A percentile compares a stretch with the other conserved stretches of the same genome.
These are phyloP conservation scores for Anodontia alba DNA, from an alignment of 2,888 invertebrate species.

Conservation along the genomic window DNA sequence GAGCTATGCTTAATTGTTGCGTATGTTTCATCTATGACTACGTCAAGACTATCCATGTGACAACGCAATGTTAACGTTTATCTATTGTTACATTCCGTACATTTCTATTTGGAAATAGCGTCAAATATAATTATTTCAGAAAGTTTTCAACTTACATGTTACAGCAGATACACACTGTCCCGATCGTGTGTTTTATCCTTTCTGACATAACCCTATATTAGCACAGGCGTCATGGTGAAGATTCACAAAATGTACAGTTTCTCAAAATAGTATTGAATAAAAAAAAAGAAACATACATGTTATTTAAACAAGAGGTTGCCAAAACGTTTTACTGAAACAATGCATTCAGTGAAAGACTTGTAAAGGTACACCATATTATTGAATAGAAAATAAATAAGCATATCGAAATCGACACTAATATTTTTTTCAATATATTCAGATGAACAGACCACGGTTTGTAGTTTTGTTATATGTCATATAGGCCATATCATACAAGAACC, in stretches of 20 bases:
- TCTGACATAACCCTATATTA: slow-evolving; percentile 41
- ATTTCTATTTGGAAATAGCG: too few species aligned
- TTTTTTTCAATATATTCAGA: slow-evolving; percentile 12
- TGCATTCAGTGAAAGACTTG: background rate
- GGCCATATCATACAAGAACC: too few species aligned
- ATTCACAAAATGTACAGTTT: background rate
- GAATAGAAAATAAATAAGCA: background rate
- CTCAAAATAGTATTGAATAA: background rate
- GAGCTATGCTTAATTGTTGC: too few species aligned
- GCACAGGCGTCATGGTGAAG: background rate
- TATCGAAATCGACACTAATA: background rate
- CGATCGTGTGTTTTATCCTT: slow-evolving; percentile 45
- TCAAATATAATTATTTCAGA: too few species aligned
- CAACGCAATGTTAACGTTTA: too few species aligned
- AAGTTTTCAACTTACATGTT: slow-evolving; percentile 57
- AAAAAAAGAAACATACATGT: background rate
- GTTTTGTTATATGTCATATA: background rate
- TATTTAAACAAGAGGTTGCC: background rate
- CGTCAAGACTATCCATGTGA: too few species aligned
- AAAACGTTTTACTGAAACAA: slow-evolving; percentile 10
- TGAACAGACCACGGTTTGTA: background rate
- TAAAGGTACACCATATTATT: background rate
- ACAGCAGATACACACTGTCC: slow-evolving; percentile 55
- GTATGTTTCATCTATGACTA: too few species aligned
- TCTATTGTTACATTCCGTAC: too few species aligned